These are phyloP conservation scores for Agrochola lychnidis DNA, from an alignment of 2,888 invertebrate species.

Conservation along the genomic window DNA sequence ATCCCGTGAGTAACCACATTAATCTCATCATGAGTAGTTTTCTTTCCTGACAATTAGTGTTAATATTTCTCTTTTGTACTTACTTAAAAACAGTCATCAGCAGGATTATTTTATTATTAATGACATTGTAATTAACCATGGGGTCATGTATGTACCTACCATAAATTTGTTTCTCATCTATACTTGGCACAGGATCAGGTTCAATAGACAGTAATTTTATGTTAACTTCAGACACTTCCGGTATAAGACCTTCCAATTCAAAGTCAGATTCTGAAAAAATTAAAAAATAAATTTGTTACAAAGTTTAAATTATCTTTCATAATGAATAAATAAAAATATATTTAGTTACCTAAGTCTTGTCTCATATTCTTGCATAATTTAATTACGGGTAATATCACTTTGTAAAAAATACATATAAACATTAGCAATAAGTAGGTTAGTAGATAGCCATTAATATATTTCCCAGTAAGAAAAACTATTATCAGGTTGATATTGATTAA, in stretches of 20 bases:
- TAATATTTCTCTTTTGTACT: too few relatives aligned
- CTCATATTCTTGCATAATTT: constrained; percentile 79
- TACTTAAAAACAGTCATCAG: too few relatives aligned
- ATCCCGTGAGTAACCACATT: too few relatives aligned
- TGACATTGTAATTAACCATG: too few relatives aligned
- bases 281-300: background rate
- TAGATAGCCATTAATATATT: constrained; percentile 82
- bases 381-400: constrained; percentile 78
- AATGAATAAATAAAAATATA: constrained; percentile 7
- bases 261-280: constrained; percentile 83
- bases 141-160: constrained; percentile 70
- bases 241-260: constrained; percentile 86
- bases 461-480: constrained; percentile 78
- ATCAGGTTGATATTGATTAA: constrained; percentile 81
- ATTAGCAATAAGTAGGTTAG: constrained; percentile 79
- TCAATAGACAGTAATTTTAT: constrained; percentile 85
- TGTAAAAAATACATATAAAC: constrained; percentile 77
- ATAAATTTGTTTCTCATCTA: constrained; percentile 84
- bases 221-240: constrained; percentile 83
- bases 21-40: too few relatives aligned
- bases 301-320: background rate
- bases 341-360: constrained; percentile 82
- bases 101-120: too few relatives aligned
- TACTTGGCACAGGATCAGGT: constrained; percentile 75
- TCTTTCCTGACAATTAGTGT: too few relatives aligned